phyloP scores from a whole-genome alignment of 1,140 invertebrate genomes.

The Drosophila serrata region DNA sequence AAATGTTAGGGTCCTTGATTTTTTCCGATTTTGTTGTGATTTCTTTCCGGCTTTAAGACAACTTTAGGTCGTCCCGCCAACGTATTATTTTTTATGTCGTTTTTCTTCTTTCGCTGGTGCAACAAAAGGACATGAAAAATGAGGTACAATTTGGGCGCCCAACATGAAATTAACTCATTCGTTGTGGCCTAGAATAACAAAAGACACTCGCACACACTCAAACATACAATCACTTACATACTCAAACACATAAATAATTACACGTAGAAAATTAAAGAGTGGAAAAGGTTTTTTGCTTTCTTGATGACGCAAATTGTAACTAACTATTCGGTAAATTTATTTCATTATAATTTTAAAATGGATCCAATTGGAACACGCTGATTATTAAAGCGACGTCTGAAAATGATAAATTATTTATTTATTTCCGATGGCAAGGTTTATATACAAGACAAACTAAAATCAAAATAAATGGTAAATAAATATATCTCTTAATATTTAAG shows the following conservation, averaged over 20 bases:
- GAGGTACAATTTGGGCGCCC: constrained; percentile 55
- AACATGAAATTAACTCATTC: constrained; percentile 80
- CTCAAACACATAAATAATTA: not conserved
- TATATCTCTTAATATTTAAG: not conserved
- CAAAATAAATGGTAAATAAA: not conserved
- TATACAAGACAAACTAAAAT: not conserved
- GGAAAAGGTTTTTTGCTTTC: not conserved
- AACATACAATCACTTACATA: constrained; percentile 9
- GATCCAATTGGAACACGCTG: not conserved
- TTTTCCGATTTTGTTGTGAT: constrained; percentile 8
- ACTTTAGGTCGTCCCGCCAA: constrained; percentile 12
- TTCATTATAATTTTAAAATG: not conserved
- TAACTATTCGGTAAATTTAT: not conserved
- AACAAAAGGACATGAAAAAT: constrained; percentile 65
- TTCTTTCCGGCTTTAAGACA: constrained; percentile 9
- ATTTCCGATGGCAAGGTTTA: not conserved
- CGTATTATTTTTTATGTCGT: constrained; percentile 38
- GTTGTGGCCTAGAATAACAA: constrained; percentile 70
- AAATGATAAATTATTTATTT: too few species aligned
- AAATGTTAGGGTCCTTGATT: not conserved
- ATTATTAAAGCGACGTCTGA: too few species aligned
- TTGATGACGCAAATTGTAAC: not conserved
- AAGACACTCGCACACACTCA: constrained; percentile 34
- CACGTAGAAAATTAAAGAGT: not conserved
- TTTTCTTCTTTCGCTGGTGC: constrained; percentile 33